Base-by-base conservation (phyloP, 64 coral and sea anemone species). In the Platygyra sinensis region DNA sequence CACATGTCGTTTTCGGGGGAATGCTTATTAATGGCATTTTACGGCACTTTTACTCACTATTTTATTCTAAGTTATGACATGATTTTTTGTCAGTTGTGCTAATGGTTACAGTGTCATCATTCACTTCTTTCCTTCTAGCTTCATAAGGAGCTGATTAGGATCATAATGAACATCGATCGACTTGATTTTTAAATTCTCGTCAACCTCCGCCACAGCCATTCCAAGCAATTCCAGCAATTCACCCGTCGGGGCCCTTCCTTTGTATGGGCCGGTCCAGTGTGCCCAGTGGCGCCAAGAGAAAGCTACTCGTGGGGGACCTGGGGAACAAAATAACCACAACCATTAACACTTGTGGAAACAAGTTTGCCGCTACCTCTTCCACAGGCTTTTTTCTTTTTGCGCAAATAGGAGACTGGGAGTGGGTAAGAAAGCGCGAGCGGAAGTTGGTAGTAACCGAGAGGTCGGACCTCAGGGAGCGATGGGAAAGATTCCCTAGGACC, bases 281-380 rank as follows among this genome's bases (percentile, higher is more conserved):
- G 93, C 93, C 93, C 93, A 94, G 49, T 94, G 93, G 12, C 93
- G 88, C 93, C 93, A 94, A 24, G 93, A 90, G 73, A 94, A 94
- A 29, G 72, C 93, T 33, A 94, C 88, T 20, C 93, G 80, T 8
- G 93, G 93, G 60, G 90, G 90, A 39, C 83, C 90, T 92, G 49
- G 60, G 32, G 9, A 42, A 46, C 36, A 33, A 86, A n/a, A n/a
- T 60, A 64, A 15, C 60, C 9, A 22, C 10, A 38, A 60, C 14
- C 24, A 2, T 11, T 24, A 24, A 50, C 30, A 50, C 10, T 52
- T 20, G 1, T 22, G 11, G 3, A 24, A 2, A 46, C 42, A 46
- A 0, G 42, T 46, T 46, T 2, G 42, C 42, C 7, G 42, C 42
- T 46, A 5, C 42, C 42, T 46, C 42, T 46, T 46, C 3, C 42